Conservation (phyloP, 2,113 vertebrate genomes). For the Toxostoma redivivum region DNA sequence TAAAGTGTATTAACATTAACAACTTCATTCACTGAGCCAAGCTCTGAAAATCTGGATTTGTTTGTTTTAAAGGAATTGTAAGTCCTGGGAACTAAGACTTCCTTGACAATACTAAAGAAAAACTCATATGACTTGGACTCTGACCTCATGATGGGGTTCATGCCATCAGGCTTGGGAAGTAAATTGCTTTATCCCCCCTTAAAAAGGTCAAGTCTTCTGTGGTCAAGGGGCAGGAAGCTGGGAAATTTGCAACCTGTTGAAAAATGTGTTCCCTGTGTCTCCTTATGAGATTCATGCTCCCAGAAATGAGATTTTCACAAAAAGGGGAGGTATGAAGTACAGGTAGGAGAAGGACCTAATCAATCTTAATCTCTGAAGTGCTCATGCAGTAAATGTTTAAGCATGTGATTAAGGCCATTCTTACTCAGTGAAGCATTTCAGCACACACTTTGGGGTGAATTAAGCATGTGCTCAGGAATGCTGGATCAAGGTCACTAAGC, state of each 20-base stretch:
- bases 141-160: not conserved
- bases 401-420: conserved; percentile 18
- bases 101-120: not conserved
- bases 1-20: conserved; percentile 42
- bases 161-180: not conserved
- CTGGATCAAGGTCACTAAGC: not conserved
- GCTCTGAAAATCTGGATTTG: conserved; percentile 19
- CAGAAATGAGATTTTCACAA: not conserved
- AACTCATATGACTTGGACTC: not conserved
- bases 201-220: not conserved
- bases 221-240: not conserved
- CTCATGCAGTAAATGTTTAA: conserved; percentile 22
- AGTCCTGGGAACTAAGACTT: not conserved
- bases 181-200: not conserved
- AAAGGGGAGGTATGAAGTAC: not conserved
- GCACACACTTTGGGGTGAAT: not conserved
- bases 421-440: not conserved
- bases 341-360: conserved; percentile 9
- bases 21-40: not conserved
- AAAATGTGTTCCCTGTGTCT: not conserved
- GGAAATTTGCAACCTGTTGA: not conserved
- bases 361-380: conserved; percentile 33
- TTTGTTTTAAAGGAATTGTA: not conserved
- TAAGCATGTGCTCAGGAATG: not conserved
- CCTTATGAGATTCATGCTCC: not conserved